Percentiles rank a stretch among this genome's conserved stretches.
phyloP scores from a whole-genome alignment of 2,888 invertebrate genomes.

The Lissonota sp. region DNA sequence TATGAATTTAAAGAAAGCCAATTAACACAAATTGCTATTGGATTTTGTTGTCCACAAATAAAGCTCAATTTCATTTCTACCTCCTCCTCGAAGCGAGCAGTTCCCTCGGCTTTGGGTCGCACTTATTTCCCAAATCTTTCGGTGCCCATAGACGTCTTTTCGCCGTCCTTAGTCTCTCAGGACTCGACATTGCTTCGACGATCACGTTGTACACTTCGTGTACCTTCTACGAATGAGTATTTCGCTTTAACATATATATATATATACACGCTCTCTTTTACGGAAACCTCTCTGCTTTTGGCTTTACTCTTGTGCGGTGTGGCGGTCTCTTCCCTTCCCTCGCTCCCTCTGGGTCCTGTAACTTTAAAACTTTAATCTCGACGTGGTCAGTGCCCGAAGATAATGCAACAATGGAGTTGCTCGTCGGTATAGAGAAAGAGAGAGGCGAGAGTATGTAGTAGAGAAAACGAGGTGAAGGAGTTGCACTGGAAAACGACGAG shows the following conservation, averaged over 20 bases:
- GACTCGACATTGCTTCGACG: constrained; percentile 14
- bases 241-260: too few relatives aligned
- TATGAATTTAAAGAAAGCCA: too few relatives aligned
- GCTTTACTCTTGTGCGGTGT: background rate
- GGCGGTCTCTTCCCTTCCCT: constrained; percentile 11
- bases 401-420: constrained; percentile 75
- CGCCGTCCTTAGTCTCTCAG: constrained; percentile 10
- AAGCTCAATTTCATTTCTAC: background rate
- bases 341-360: constrained; percentile 66
- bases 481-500: constrained; percentile 60
- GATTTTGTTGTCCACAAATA: background rate
- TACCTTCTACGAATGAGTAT: background rate
- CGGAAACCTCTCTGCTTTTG: constrained; percentile 45
- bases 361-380: constrained; percentile 78
- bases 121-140: constrained; percentile 20
- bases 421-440: constrained; percentile 45
- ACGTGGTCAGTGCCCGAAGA: constrained; percentile 75
- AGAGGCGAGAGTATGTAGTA: constrained; percentile 53
- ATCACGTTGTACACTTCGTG: constrained; percentile 12
- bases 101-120: background rate
- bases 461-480: constrained; percentile 68
- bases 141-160: constrained; percentile 5
- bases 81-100: too few relatives aligned
- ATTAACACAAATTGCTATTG: background rate
- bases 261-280: constrained; percentile 4